phyloP scores from a whole-genome alignment of 2,113 vertebrate species.

The Gymnogyps californianus region DNA sequence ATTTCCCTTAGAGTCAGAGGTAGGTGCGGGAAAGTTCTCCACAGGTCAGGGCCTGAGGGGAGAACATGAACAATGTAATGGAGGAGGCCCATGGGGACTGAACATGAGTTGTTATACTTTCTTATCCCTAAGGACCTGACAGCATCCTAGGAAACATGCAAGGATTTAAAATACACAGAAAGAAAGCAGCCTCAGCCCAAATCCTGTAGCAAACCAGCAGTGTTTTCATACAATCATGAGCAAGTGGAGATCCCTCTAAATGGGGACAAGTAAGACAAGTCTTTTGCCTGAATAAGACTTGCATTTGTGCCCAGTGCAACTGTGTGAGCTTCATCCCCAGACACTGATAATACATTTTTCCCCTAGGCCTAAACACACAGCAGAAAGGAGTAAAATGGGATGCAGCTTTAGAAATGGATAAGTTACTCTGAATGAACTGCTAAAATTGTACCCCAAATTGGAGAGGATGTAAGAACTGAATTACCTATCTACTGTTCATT shows the following conservation, averaged over 20 bases:
- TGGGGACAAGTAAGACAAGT: background rate
- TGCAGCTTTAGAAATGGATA: background rate
- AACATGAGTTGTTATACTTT: background rate
- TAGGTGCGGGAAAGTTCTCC: background rate
- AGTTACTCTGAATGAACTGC: background rate
- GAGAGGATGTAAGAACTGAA: background rate
- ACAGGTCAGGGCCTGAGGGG: background rate
- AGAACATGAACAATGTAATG: background rate
- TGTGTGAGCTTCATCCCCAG: background rate
- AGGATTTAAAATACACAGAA: background rate
- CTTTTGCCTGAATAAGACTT: background rate
- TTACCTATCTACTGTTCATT: background rate
- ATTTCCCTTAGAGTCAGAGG: background rate
- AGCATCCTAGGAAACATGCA: background rate
- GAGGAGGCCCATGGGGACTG: background rate
- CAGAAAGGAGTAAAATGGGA: background rate
- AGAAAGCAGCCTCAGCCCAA: background rate
- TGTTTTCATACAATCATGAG: background rate
- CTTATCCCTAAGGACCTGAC: background rate
- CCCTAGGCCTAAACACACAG: background rate
- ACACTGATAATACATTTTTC: background rate
- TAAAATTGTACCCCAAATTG: background rate
- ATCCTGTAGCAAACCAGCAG: background rate
- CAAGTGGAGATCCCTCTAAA: background rate
- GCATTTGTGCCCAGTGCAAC: background rate